A percentile compares a stretch with the other conserved stretches of the same genome.
These are phyloP conservation scores for Plagodis dolabraria DNA, from an alignment of 2,888 invertebrate genomes.

Conservation along the genomic window DNA sequence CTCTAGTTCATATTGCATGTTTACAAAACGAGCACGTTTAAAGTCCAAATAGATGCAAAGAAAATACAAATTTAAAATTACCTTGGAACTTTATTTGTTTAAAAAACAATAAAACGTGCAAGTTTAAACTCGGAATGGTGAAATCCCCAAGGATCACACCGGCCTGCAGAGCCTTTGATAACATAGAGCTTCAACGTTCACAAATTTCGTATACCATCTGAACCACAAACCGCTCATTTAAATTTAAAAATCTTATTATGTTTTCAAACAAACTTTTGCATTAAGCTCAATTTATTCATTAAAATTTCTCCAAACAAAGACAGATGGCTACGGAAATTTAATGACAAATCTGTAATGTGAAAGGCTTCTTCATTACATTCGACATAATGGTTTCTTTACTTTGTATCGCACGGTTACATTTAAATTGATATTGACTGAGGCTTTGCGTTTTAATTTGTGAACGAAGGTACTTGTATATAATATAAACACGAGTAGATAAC, in stretches of 20 bases:
- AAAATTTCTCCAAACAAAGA: slow-evolving; percentile 43
- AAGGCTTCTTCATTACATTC: slow-evolving; percentile 34
- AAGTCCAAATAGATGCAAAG: background rate
- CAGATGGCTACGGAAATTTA: slow-evolving; percentile 37
- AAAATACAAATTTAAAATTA: slow-evolving; percentile 18
- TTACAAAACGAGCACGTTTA: too few species aligned
- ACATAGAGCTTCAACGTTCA: slow-evolving; percentile 48
- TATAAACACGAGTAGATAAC: too few species aligned
- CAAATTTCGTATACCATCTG: slow-evolving; percentile 53
- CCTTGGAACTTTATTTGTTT: slow-evolving; percentile 21
- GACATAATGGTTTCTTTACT: slow-evolving; percentile 34
- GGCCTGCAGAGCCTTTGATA: slow-evolving; percentile 66
- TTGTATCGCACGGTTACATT: background rate
- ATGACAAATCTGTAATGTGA: slow-evolving; percentile 31
- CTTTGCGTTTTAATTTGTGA: background rate
- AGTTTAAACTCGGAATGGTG: slow-evolving; percentile 53
- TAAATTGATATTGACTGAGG: background rate
- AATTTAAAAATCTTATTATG: slow-evolving; percentile 61
- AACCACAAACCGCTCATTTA: slow-evolving; percentile 55
- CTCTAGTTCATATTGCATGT: too few species aligned
- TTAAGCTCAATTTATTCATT: slow-evolving; percentile 48
- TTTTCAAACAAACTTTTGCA: slow-evolving; percentile 49
- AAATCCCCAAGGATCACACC: slow-evolving; percentile 54
- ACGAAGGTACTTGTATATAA: too few species aligned
- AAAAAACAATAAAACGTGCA: slow-evolving; percentile 51